Base-by-base conservation (phyloP, 2,797 vertebrate genomes). In the Diplodus sargus region DNA sequence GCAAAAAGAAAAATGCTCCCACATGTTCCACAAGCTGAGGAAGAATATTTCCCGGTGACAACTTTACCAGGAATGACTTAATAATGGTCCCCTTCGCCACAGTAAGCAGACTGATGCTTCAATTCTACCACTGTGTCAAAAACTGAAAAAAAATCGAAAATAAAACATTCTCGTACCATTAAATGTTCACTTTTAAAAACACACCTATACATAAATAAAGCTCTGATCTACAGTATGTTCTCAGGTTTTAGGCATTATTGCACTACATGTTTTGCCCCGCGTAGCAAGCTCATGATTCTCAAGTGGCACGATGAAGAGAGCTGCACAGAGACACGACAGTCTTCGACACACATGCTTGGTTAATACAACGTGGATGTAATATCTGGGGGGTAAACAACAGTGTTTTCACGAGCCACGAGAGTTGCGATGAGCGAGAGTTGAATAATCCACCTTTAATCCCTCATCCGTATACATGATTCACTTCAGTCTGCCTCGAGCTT, bases 191-290 rank as follows among this genome's bases (percentile, higher is more conserved):
- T 18, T 52, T 80, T 54, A 39, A 39, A 34, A 74, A 75, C 65
- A 76, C 52, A 76, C 23, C 30, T 51, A 71, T 81, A 83, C 25
- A 88, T 84, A 88, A 88, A 92, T 85, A 84, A 86, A 89, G 59
- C 63, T 85, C 78, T 89, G 76, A 60, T 89, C 79, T 91, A 90
- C 68, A 81, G 59, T 82, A 73, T 70, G 18, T 75, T 87, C 52
- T 73, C 58, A 15, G 70, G 57, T 64, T 70, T 68, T 56, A 48
- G 52, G 52, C 45, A 16, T 90, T 91, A 87, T 91, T 93, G 88
- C 91, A 91, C 86, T 85, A 92, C 75, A 57, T 51, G 16, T 59
- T 90, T 90, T 59, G 67, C 70, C 64, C 70, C 54, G 47, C 76
- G n/a, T 16, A 25, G 54, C 54, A 74, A 82, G 79, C 45, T 76